phyloP scores from a whole-genome alignment of 2,888 invertebrate genomes.

The Oscheius sp. region DNA sequence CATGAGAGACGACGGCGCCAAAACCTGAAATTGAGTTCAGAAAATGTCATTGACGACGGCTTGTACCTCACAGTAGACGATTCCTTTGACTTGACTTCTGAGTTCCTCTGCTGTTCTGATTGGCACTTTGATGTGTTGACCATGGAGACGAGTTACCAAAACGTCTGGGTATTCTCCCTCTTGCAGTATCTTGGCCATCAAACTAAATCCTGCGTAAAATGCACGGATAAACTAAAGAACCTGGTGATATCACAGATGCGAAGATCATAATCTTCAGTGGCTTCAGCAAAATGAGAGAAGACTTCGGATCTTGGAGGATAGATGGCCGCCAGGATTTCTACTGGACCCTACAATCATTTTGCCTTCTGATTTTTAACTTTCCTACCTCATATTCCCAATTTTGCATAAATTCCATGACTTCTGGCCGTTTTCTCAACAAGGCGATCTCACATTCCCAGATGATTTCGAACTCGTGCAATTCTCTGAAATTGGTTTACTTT shows the following conservation, averaged over 20 bases:
- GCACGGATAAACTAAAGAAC: neutral
- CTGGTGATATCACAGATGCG: slow-evolving; percentile 21
- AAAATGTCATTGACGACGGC: neutral
- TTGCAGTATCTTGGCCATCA: slow-evolving; percentile 16
- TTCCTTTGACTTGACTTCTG: slow-evolving; percentile 14
- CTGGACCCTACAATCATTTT: slow-evolving; percentile 3
- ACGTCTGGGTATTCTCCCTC: slow-evolving; percentile 28
- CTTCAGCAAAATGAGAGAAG: slow-evolving; percentile 6
- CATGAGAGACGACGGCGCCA: slow-evolving; percentile 14
- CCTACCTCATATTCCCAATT: slow-evolving; percentile 9
- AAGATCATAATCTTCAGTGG: neutral
- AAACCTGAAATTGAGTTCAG: neutral
- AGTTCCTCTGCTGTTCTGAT: slow-evolving; percentile 9
- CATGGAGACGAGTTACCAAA: slow-evolving; percentile 22
- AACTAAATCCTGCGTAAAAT: neutral
- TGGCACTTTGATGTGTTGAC: slow-evolving; percentile 15
- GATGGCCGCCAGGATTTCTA: slow-evolving; percentile 25
- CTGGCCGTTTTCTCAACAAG: neutral
- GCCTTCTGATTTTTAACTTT: neutral
- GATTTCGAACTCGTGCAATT: slow-evolving; percentile 27
- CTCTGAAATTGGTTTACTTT: neutral
- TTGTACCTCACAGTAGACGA: slow-evolving; percentile 24
- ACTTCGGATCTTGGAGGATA: slow-evolving; percentile 26
- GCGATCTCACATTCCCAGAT: slow-evolving; percentile 41
- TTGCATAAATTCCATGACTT: slow-evolving; percentile 14